These are phyloP conservation scores for Triplophysa dalaica DNA, from an alignment of 2,113 vertebrate species.

Conservation along the genomic window DNA sequence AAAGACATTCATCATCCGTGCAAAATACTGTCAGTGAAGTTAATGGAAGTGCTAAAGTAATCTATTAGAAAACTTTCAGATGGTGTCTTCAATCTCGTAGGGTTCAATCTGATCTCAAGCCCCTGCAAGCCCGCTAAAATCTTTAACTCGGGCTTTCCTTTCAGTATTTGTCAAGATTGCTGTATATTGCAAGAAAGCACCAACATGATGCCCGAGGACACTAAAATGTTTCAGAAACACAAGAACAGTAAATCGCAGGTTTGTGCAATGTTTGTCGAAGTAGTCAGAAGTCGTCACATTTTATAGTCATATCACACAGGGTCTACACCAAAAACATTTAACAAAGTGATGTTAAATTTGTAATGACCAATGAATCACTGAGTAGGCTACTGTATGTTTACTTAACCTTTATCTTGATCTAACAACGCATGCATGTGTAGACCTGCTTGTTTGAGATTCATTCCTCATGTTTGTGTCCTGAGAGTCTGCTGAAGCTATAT, in stretches of 20 bases:
- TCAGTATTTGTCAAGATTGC: slow-evolving; percentile 25
- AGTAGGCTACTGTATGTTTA: neutral
- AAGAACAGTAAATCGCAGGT: neutral
- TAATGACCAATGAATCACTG: neutral
- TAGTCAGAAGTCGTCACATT: neutral
- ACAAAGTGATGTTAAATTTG: neutral
- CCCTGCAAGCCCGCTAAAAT: slow-evolving; percentile 1
- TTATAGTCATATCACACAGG: neutral
- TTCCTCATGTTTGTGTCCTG: too few species aligned
- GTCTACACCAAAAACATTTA: neutral
- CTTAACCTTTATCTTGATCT: neutral
- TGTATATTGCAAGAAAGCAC: neutral
- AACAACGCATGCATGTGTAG: too few species aligned
- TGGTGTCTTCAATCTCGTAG: neutral
- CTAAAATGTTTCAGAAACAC: neutral
- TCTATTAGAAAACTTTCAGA: slow-evolving; percentile 5
- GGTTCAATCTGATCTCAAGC: slow-evolving; percentile 1
- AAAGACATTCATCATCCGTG: slow-evolving; percentile 28
- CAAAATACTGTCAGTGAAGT: slow-evolving; percentile 26
- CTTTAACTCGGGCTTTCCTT: slow-evolving; percentile 15
- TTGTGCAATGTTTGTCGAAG: neutral
- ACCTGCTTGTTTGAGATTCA: too few species aligned
- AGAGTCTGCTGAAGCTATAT: too few species aligned
- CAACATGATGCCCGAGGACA: neutral
- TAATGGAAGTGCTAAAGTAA: slow-evolving; percentile 5